These are phyloP conservation scores for Drosophila mimetica DNA, from an alignment of 2,888 invertebrate genomes.

Conservation along the genomic window DNA sequence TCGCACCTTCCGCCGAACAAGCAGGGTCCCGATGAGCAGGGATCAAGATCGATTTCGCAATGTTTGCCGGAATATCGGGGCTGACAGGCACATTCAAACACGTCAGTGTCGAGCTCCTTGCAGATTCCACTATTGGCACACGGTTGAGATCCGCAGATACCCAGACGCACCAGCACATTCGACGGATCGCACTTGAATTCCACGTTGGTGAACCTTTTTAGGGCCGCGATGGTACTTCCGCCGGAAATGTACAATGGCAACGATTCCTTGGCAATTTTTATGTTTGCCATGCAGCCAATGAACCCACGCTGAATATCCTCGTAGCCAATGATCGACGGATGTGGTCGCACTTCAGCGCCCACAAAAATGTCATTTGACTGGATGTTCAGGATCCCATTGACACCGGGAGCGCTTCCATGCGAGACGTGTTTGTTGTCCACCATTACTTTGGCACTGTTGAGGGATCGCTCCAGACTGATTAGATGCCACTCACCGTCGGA, in stretches of 20 bases:
- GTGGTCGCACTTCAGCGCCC: constrained; percentile 92
- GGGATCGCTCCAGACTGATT: constrained; percentile 91
- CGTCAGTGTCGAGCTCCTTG: constrained; percentile 86
- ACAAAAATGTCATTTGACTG: constrained; percentile 93
- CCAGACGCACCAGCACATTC: constrained; percentile 86
- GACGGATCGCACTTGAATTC: constrained; percentile 89
- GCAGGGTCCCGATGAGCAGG: constrained; percentile 94
- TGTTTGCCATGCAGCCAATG: constrained; percentile 95
- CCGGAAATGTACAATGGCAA: constrained; percentile 91
- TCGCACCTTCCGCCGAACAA: constrained; percentile 92
- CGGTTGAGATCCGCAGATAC: constrained; percentile 90
- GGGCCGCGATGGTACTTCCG: constrained; percentile 87
- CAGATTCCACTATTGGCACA: constrained; percentile 91
- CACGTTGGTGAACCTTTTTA: constrained; percentile 89
- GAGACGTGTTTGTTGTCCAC: constrained; percentile 91
- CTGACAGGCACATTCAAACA: constrained; percentile 92
- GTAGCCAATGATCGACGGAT: constrained; percentile 89
- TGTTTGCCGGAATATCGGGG: constrained; percentile 90
- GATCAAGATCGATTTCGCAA: constrained; percentile 94
- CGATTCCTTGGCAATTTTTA: constrained; percentile 90
- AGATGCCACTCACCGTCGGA: constrained; percentile 95
- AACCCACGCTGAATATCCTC: constrained; percentile 94
- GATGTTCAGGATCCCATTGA: constrained; percentile 93
- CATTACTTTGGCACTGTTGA: constrained; percentile 90
- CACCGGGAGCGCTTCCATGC: constrained; percentile 91